phyloP scores from a whole-genome alignment of 1,140 invertebrate species.

The Drosophila bifasciata region DNA sequence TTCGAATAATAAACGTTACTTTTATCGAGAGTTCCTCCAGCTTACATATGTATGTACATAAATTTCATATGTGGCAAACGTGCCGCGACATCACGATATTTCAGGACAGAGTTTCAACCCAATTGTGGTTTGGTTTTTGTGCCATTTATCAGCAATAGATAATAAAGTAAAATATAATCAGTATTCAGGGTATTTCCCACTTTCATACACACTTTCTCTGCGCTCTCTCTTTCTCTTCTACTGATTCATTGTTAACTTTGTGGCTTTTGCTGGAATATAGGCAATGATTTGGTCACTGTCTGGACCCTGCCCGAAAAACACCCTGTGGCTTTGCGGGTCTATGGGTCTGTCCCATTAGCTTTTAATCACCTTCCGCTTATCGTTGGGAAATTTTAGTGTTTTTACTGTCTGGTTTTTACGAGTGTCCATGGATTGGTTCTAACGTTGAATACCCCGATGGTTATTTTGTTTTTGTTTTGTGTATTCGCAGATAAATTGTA shows the following conservation, averaged over 20 bases:
- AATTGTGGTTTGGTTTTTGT: too few species aligned
- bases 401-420: constrained; percentile 13
- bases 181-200: not conserved
- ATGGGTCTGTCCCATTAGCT: not conserved
- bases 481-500: constrained; percentile 89
- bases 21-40: too few species aligned
- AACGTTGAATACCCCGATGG: not conserved
- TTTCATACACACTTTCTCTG: not conserved
- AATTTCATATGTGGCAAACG: too few species aligned
- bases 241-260: not conserved
- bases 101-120: too few species aligned
- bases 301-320: too few species aligned
- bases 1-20: too few species aligned
- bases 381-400: constrained; percentile 24
- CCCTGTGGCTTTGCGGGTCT: too few species aligned
- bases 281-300: constrained; percentile 38
- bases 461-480: constrained; percentile 29
- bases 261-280: constrained; percentile 43
- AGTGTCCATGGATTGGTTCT: too few species aligned
- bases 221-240: constrained; percentile 21
- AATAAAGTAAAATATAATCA: too few species aligned
- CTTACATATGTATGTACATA: too few species aligned
- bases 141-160: too few species aligned
- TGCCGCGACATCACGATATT: too few species aligned
- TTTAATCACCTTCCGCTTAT: constrained; percentile 16